Evolutionary conservation across 37 sponge, comb jelly and placozoan species (phyloP), one percentile per base, ranked within the genome.

Genomic region (Axinella damicornis): DNA sequence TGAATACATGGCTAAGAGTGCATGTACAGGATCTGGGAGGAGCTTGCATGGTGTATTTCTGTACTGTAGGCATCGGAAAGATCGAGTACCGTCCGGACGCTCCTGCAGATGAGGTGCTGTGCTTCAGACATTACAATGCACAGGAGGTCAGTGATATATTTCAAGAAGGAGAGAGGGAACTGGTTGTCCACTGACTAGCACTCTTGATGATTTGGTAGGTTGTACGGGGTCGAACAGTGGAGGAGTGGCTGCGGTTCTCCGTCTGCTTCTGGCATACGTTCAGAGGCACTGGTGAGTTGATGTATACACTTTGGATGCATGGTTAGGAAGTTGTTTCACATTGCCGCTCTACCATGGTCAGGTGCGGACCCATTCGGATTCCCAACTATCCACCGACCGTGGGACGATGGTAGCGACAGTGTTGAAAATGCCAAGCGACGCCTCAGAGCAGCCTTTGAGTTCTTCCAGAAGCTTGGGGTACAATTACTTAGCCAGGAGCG

Each of bases 191-290:
- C 58, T 22, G 1, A 2, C 12, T n/a, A 24, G 22, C 38, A 6
- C 56, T 65, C 4, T 80, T 19, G 39, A 40, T 14, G 65, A 15
- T 80, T 54, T 24, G 52, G 24, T 38, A 81, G 82, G 82, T 81
- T 46, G 86, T 91, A 0, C 59, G 31, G 38, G 92, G 92, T 21
- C 71, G 74, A 32, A 82, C 87, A 0, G 86, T 91, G 92, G 82
- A 80, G 74, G 92, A 91, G 30, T 91, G 92, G 92, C 82, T 91
- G 20, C 76, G 92, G 16, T 91, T 86, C 83, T 91, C 87, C 53
- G 92, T 86, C 61, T 91, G 92, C 77, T 91, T 80, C 70, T 91
- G 92, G 92, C 92, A 91, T 83, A 91, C 87, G 22, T 91, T 91
- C 73, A 66, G 92, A 33, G 92, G 92, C 27, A 91, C 92, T 38